phyloP scores from a whole-genome alignment of 2,888 invertebrate genomes.

The Mongoloraphidia duomilia region DNA sequence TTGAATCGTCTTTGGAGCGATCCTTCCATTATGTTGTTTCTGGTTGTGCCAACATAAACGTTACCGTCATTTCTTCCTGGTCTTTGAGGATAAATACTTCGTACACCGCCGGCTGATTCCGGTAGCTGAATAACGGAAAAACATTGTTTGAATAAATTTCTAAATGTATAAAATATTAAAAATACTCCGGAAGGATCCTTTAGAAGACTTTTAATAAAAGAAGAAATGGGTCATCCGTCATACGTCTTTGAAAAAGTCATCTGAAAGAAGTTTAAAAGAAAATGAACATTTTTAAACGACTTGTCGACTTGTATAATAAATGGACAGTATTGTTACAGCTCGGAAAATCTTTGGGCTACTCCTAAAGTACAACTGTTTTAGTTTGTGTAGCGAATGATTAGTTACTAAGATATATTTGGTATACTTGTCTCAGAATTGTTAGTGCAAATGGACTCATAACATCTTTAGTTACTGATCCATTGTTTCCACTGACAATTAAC shows the following conservation, averaged over 20 bases:
- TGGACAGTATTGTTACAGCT: too few relatives aligned
- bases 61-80: slow-evolving; percentile 81
- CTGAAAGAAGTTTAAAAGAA: too few relatives aligned
- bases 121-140: slow-evolving; percentile 46
- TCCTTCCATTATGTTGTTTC: slow-evolving; percentile 81
- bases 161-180: background rate
- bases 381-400: background rate
- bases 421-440: background rate
- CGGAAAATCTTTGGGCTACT: too few relatives aligned
- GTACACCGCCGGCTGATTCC: slow-evolving; percentile 75
- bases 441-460: too few relatives aligned
- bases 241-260: background rate
- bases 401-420: background rate
- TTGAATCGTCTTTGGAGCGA: slow-evolving; percentile 79
- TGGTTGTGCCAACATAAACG: slow-evolving; percentile 80
- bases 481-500: too few relatives aligned
- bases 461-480: too few relatives aligned
- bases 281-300: too few relatives aligned
- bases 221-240: background rate
- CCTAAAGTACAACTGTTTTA: too few relatives aligned
- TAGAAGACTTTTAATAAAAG: background rate
- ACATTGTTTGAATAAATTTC: background rate
- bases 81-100: slow-evolving; percentile 77
- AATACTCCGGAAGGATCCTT: background rate
- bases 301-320: too few relatives aligned